Evolutionary conservation across 2,797 vertebrate genomes (phyloP).

Genomic region (Bufotes viridis): DNA sequence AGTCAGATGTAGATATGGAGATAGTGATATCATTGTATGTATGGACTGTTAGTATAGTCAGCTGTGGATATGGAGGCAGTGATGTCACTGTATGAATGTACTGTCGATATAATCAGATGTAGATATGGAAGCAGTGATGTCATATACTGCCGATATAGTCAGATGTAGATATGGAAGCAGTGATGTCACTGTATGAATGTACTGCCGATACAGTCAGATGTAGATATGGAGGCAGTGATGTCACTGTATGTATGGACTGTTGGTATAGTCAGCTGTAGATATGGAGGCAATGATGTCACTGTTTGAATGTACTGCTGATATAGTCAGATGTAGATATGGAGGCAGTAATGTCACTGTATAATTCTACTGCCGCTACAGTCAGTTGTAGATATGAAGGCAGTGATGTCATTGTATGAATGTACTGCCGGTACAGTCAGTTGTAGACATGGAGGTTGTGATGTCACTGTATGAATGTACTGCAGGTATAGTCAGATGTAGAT

Average conservation of each 20-base stretch:
- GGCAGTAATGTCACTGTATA: neutral
- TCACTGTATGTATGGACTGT: neutral
- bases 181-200: no score
- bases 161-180: neutral
- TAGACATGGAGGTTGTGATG: neutral
- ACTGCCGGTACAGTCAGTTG: neutral
- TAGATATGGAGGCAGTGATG: neutral
- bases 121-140: neutral
- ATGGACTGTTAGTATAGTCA: neutral
- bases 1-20: neutral
- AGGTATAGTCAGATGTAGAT: neutral
- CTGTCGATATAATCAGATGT: neutral
- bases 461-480: neutral
- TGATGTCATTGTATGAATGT: neutral
- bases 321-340: neutral
- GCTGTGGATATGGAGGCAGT: neutral
- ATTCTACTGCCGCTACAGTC: neutral
- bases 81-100: neutral
- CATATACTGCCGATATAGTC: neutral
- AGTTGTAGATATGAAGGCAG: neutral
- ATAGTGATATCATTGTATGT: neutral
- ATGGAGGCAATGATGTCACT: neutral
- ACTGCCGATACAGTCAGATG: neutral
- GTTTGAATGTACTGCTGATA: neutral
- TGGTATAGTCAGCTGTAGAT: neutral